Base-by-base conservation (phyloP, 2,113 vertebrate genomes). In the Tamias sibiricus region DNA sequence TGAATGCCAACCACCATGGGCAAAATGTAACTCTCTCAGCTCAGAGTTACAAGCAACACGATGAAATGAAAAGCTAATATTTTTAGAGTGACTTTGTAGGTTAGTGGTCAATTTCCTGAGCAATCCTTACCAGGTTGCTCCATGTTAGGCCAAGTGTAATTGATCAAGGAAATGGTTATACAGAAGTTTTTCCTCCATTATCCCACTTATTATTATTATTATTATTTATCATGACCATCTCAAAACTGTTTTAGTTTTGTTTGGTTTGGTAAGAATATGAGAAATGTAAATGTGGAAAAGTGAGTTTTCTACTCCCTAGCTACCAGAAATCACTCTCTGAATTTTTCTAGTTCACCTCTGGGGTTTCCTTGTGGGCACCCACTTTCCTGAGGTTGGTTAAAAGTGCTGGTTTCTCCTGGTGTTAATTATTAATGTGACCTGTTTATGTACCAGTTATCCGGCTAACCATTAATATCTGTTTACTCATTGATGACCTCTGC, bases 391-490 rank as follows among this genome's bases (percentile, higher is more conserved):
- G 96, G 94, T 93, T 97, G 92, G 80, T 95, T 87, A 96, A 97
- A 98, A 97, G 96, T 96, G 96, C 96, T 95, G 95, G 68, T 98
- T 98, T 98, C 98, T 98, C 98, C 98, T 98, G 96, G 95, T 99
- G 98, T 99, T 99, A 99, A 99, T 99, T 99, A 99, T 99, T 99
- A 99, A 99, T 99, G 96, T 99, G 99, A 99, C 99, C 99, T 98
- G 99, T 99, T 99, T 99, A 99, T 99, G 99, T 99, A 98, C 99
- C 98, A 99, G 99, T 99, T 99, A 99, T 98, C 99, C 99, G 98
- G 99, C 99, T 99, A 99, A 99, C 99, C 99, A 99, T 99, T 99
- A 99, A 99, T 99, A 99, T 99, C 98, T 99, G 99, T 99, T 99
- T 99, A 99, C 99, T 99, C 99, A 99, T 98, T 98, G 99, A 99